Conservation (phyloP, 2,888 invertebrate genomes). For the Coelinius sp. region DNA sequence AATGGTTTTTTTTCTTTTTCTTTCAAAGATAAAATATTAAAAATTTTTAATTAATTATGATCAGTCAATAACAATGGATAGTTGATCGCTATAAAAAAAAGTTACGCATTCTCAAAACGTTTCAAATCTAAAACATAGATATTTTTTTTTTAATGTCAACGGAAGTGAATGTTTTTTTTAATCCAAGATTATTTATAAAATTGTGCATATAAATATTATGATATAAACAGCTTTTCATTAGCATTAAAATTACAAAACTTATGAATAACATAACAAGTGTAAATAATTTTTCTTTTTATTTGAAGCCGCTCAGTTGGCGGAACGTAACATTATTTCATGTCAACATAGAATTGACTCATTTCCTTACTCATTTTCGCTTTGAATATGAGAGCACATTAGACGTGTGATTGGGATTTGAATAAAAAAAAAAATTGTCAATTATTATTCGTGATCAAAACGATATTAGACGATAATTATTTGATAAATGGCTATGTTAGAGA, state of each 20-base stretch:
- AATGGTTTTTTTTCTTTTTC: no score
- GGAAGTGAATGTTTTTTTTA: no score
- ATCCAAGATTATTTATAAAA: background rate
- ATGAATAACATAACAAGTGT: conserved; percentile 68
- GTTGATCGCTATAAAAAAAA: no score
- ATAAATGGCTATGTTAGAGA: background rate
- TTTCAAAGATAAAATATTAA: no score
- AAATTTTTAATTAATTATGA: no score
- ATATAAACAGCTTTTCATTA: conserved; percentile 53
- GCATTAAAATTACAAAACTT: conserved; percentile 64
- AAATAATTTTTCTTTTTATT: conserved; percentile 51
- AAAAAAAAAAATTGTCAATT: no score
- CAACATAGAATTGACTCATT: background rate
- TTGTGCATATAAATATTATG: background rate
- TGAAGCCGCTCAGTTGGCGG: conserved; percentile 33
- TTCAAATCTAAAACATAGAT: no score
- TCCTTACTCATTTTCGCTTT: background rate
- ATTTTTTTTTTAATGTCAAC: no score
- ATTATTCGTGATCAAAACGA: no score
- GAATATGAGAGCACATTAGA: background rate
- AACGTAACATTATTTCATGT: background rate
- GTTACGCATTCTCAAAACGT: no score
- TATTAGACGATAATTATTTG: background rate
- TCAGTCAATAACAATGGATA: no score
- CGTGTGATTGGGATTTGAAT: background rate